Conservation (phyloP, 2,888 invertebrate species). For the Oscheius sp. region DNA sequence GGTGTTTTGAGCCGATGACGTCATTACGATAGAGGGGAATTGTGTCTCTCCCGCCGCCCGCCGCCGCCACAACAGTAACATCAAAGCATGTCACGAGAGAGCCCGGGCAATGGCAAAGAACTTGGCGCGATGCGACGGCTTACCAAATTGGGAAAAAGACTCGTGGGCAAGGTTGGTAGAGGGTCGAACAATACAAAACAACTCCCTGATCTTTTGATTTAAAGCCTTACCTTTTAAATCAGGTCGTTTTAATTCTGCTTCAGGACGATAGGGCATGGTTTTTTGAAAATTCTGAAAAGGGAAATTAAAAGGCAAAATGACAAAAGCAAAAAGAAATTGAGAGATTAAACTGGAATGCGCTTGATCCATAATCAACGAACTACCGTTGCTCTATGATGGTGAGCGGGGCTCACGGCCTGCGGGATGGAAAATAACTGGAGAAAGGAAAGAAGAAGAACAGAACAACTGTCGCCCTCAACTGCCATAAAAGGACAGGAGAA, state of each 20-base stretch:
- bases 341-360: neutral
- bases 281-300: neutral
- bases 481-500: neutral
- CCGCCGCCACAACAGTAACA: slow-evolving; percentile 35
- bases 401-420: neutral
- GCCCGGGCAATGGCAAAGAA: neutral
- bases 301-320: neutral
- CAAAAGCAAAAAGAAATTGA: neutral
- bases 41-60: neutral
- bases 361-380: neutral
- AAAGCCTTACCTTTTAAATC: slow-evolving; percentile 54
- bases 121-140: no score
- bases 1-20: slow-evolving; percentile 35
- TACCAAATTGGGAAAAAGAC: neutral
- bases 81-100: slow-evolving; percentile 32
- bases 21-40: slow-evolving; percentile 25
- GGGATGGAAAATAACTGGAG: neutral
- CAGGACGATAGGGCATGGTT: slow-evolving; percentile 61
- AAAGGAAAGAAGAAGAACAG: slow-evolving; percentile 5
- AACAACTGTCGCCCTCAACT: neutral
- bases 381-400: neutral
- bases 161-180: neutral
- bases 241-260: slow-evolving; percentile 60
- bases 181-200: neutral
- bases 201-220: no score